phyloP scores from a whole-genome alignment of 2,888 invertebrate genomes.

The Perithous albicinctus region DNA sequence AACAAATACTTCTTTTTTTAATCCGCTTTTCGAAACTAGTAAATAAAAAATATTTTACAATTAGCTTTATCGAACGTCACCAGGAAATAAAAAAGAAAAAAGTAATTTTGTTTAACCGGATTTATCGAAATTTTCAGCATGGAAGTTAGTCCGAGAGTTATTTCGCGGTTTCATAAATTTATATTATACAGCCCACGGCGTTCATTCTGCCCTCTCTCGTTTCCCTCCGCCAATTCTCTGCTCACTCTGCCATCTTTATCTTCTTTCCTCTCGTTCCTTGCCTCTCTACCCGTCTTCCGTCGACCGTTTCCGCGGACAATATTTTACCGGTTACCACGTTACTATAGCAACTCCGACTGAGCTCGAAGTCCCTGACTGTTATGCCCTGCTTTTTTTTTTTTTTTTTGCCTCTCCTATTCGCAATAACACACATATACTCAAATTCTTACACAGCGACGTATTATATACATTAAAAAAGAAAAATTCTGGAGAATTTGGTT shows the following conservation, averaged over 20 bases:
- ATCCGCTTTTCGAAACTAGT: no score
- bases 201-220: slow-evolving; percentile 32
- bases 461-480: neutral
- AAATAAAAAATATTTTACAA: no score
- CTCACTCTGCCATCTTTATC: slow-evolving; percentile 62
- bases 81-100: neutral
- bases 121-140: slow-evolving; percentile 6
- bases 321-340: slow-evolving; percentile 80
- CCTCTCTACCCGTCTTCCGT: slow-evolving; percentile 62
- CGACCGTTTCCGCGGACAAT: slow-evolving; percentile 74
- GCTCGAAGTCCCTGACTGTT: slow-evolving; percentile 65
- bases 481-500: neutral
- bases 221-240: slow-evolving; percentile 53
- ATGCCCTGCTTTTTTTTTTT: slow-evolving; percentile 63
- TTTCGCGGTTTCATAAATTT: slow-evolving; percentile 56
- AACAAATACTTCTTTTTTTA: no score
- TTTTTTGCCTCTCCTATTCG: slow-evolving; percentile 60
- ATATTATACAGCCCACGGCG: slow-evolving; percentile 35
- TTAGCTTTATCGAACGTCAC: no score
- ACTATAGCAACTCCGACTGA: slow-evolving; percentile 79
- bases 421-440: neutral
- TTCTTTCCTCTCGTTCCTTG: slow-evolving; percentile 52
- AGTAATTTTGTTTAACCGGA: neutral
- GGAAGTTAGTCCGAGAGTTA: slow-evolving; percentile 23
- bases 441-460: slow-evolving; percentile 24